Conservation (phyloP, 2,888 invertebrate species). For the Drosophila formosana region DNA sequence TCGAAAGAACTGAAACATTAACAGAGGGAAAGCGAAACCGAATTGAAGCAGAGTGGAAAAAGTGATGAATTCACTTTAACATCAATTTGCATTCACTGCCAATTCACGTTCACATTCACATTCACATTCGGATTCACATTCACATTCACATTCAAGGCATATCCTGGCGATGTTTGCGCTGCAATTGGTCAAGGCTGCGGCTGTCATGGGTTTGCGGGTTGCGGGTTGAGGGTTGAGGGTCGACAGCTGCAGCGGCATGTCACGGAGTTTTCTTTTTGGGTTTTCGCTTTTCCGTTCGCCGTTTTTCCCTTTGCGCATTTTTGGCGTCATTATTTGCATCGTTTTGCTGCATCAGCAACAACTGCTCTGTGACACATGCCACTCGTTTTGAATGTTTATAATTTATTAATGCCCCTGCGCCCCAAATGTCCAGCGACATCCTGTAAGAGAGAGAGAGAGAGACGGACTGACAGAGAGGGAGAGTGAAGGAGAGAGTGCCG, state of each 20-base stretch:
- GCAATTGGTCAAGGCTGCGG: constrained; percentile 67
- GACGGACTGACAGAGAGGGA: not conserved
- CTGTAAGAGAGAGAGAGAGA: not conserved
- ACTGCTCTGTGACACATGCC: constrained; percentile 44
- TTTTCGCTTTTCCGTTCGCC: constrained; percentile 28
- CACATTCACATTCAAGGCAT: constrained; percentile 9
- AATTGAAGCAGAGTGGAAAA: constrained; percentile 30
- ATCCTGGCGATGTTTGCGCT: constrained; percentile 52
- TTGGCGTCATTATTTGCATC: constrained; percentile 58
- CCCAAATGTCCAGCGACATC: not conserved
- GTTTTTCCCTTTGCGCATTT: constrained; percentile 47
- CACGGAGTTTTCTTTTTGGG: constrained; percentile 6
- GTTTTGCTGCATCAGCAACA: constrained; percentile 37
- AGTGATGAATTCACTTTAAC: constrained; percentile 64
- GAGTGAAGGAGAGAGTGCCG: not conserved
- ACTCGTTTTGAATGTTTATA: constrained; percentile 59
- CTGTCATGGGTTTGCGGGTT: not conserved
- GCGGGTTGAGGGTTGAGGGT: not conserved
- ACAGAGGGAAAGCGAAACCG: not conserved
- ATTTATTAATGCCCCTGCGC: constrained; percentile 59
- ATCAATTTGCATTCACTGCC: constrained; percentile 56
- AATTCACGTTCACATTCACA: constrained; percentile 16
- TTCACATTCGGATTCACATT: constrained; percentile 2
- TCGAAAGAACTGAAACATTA: constrained; percentile 1
- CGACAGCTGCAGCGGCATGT: constrained; percentile 26